Base-by-base conservation (phyloP, 2,888 invertebrate genomes). In the Rhingia campestris region DNA sequence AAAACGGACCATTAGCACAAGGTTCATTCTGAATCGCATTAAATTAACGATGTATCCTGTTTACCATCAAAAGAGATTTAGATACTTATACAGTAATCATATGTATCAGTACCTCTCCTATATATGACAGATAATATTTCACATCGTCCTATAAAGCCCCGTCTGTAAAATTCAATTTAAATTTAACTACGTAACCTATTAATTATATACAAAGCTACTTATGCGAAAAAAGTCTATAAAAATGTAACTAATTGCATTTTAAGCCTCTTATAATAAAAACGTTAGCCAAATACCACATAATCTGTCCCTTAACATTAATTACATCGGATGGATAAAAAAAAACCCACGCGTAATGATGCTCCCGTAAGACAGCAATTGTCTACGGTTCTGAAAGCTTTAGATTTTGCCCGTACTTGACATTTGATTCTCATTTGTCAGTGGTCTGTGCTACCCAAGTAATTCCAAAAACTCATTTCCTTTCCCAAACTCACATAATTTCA, bases 401-500 rank as follows among this genome's bases (percentile, higher is more conserved):
- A 58, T 51, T 43, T 9, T 35, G 10, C 22, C 54, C 56, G 1
- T 53, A 33, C 58, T 69, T 74, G 43, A 74, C 14, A 75, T 64
- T 75, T 81, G n/a, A 35, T 54, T 10, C 30, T 33, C 9, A 41
- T 49, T 56, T 49, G n/a, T 7, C 12, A 22, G 22, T 22, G 12
- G 22, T 47, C 22, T 47, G 10, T 10, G 30, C 12, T 54, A 30
- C 75, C 69, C 56, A 33, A 56, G 59, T 53, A 63, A 69, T 53
- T 69, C 9, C 10, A 30, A 66, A 22, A 41, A 41, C 63, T 22
- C 56, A 63, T 33, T 53, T 56, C 12, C 39, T 22, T n/a, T n/a
- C 10, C 5, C 39, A 49, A 10, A 32, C 22, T 39, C 32, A 75
- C 64, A 76, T 53, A 59, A 76, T 76, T 76, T 81, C 70, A 64